phyloP scores from a whole-genome alignment of 2,888 invertebrate genomes.

The Parnassius mnemosyne region DNA sequence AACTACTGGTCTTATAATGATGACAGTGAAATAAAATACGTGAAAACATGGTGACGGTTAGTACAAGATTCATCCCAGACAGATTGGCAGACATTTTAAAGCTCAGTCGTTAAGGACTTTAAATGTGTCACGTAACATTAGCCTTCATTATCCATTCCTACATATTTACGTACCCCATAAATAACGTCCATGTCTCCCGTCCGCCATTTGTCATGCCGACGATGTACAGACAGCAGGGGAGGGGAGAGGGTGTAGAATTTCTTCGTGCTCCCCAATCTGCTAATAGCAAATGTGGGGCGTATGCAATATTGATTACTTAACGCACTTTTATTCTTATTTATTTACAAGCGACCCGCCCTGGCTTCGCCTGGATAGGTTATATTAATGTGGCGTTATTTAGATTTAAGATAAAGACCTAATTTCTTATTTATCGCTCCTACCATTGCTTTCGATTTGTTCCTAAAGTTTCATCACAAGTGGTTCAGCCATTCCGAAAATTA shows the following conservation, averaged over 20 bases:
- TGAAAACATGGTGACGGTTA: not conserved
- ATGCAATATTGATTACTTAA: slow-evolving; percentile 22
- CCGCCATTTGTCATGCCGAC: slow-evolving; percentile 24
- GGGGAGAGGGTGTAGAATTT: slow-evolving; percentile 16
- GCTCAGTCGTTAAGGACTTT: slow-evolving; percentile 15
- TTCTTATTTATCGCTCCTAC: too few species aligned
- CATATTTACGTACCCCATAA: slow-evolving; percentile 19
- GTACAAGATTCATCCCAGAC: not conserved
- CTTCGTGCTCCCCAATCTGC: slow-evolving; percentile 24
- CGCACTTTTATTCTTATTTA: slow-evolving; percentile 16
- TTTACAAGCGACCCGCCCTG: too few species aligned
- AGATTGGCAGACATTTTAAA: slow-evolving; percentile 5
- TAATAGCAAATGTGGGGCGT: slow-evolving; percentile 25
- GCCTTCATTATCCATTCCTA: slow-evolving; percentile 11
- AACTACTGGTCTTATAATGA: too few species aligned
- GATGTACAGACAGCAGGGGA: slow-evolving; percentile 18
- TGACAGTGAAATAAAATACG: too few species aligned
- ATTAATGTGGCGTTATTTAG: too few species aligned
- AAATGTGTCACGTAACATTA: slow-evolving; percentile 19
- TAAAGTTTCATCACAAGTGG: too few species aligned
- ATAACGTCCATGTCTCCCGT: slow-evolving; percentile 17
- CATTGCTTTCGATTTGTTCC: too few species aligned
- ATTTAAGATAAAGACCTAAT: too few species aligned
- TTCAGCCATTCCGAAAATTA: too few species aligned
- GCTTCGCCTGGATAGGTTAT: too few species aligned